Evolutionary conservation across 2,888 invertebrate species (phyloP), one percentile per base, ranked within the genome.

Genomic region (Ochropleura leucogaster): DNA sequence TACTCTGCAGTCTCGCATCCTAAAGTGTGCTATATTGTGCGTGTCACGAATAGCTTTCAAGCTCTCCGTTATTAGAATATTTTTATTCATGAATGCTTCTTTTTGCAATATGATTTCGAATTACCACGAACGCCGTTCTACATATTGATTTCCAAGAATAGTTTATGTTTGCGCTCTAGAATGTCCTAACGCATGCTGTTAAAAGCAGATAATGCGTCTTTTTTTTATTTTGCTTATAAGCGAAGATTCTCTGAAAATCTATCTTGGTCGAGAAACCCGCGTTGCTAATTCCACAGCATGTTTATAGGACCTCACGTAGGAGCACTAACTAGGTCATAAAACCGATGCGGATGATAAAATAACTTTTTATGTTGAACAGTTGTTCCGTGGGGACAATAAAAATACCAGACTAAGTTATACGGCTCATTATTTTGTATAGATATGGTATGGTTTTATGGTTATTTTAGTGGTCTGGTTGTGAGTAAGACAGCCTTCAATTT

Each of bases 291-390:
- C 57, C 44, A 14, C 20, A 59, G 42, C 51, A 49, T 68, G 53
- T 74, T 72, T 73, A 68, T 80, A 72, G 66, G 63, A 79, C 68
- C 53, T 72, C 75, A 75, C 69, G 80, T 72, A 80, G 62, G 44
- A 74, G 49, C 66, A 74, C 80, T 83, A 83, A 83, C 80, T 72
- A 72, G 65, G 49, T 68, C 74, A 59, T 82, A 83, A 82, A 82
- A 72, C 71, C 80, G 68, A 83, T 80, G 75, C 53, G 66, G 74
- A 82, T 83, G 63, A 69, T 79, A 79, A 80, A 83, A 83, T 80
- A 72, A 72, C 60, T 72, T 82, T 82, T 82, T 82, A 82, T 75
- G 84, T 69, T 69, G 10, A 84, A 72, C 75, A 72, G 69, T 82
- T 79, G 84, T 79, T 80, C 51, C 72, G 49, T 51, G 46, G 62